phyloP scores from a whole-genome alignment of 2,888 invertebrate genomes.

The Melanophora roralis region DNA sequence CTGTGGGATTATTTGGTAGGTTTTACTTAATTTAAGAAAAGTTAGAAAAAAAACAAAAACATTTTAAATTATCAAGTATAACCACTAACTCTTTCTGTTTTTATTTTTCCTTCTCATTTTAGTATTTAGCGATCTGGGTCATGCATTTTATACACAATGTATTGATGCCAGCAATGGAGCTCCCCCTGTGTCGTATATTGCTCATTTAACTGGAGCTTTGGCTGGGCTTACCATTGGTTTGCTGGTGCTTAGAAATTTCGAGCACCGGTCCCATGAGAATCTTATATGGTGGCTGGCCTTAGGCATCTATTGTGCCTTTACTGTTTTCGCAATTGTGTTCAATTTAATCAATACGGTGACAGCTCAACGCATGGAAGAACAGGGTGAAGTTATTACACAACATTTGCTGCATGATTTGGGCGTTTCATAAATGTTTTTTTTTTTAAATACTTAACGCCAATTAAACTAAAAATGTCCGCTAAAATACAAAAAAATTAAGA shows the following conservation, averaged over 20 bases:
- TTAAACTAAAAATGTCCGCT: not conserved
- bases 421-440: slow-evolving; percentile 75
- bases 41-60: slow-evolving; percentile 21
- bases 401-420: slow-evolving; percentile 77
- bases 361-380: slow-evolving; percentile 75
- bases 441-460: slow-evolving; percentile 39
- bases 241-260: slow-evolving; percentile 95
- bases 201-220: slow-evolving; percentile 95
- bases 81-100: slow-evolving; percentile 41
- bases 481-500: not conserved
- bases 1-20: slow-evolving; percentile 93
- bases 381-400: slow-evolving; percentile 76
- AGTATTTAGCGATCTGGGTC: slow-evolving; percentile 94
- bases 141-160: slow-evolving; percentile 95
- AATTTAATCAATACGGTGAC: slow-evolving; percentile 83
- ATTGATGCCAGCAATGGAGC: slow-evolving; percentile 66
- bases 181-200: slow-evolving; percentile 95
- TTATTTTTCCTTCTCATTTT: slow-evolving; percentile 50
- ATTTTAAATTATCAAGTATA: no score
- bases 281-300: slow-evolving; percentile 97
- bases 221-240: slow-evolving; percentile 96
- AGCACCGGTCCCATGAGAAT: slow-evolving; percentile 91
- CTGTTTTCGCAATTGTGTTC: slow-evolving; percentile 94
- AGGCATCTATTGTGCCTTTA: slow-evolving; percentile 94
- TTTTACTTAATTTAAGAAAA: slow-evolving; percentile 38